These are phyloP conservation scores for Spodoptera exigua DNA, from an alignment of 2,888 invertebrate genomes.

Conservation along the genomic window DNA sequence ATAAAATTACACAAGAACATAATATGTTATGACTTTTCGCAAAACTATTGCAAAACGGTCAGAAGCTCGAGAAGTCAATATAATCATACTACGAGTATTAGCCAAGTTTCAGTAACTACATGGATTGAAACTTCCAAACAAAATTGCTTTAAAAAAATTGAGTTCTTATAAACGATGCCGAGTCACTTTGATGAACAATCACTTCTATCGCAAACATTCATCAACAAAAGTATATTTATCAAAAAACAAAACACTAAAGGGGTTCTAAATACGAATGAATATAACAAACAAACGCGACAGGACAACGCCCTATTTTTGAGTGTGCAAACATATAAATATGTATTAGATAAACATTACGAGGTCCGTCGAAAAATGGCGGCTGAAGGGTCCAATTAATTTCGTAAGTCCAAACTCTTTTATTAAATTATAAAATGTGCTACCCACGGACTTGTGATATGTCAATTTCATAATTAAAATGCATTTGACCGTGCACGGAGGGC, in stretches of 20 bases:
- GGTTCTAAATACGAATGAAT: constrained; percentile 70
- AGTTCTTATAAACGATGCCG: too few species aligned
- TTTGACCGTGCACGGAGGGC: constrained; percentile 84
- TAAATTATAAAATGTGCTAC: constrained; percentile 84
- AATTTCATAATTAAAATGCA: constrained; percentile 89
- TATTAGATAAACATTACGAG: constrained; percentile 82
- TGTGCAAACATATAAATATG: constrained; percentile 87
- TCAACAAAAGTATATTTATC: constrained; percentile 26
- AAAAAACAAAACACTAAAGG: constrained; percentile 50
- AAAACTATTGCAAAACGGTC: too few species aligned
- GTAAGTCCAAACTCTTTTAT: constrained; percentile 86
- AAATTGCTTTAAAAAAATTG: background rate
- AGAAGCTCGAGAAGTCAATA: too few species aligned
- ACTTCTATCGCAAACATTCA: background rate
- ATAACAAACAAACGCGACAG: constrained; percentile 74
- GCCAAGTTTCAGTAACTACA: too few species aligned
- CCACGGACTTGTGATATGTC: constrained; percentile 82
- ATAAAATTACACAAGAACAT: too few species aligned
- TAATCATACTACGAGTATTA: too few species aligned
- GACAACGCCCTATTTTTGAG: constrained; percentile 73
- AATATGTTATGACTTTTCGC: too few species aligned
- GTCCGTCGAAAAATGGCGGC: constrained; percentile 74
- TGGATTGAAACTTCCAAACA: background rate
- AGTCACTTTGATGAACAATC: too few species aligned
- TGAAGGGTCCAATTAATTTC: constrained; percentile 80